These are phyloP conservation scores for Prinia subflava DNA, from an alignment of 2,113 vertebrate genomes.

Conservation along the genomic window DNA sequence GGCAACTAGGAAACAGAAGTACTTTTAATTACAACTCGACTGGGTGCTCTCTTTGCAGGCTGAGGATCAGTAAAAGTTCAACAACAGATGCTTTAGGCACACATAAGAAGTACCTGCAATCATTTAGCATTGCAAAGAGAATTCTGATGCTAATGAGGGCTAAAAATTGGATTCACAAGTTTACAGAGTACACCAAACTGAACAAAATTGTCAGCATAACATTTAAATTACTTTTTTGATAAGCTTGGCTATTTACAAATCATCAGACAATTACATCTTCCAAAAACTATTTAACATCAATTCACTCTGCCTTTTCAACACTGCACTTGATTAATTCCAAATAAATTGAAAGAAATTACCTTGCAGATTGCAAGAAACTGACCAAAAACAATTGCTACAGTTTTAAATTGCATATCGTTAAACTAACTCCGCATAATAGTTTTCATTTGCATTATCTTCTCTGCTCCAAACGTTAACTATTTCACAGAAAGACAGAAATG, in stretches of 20 bases:
- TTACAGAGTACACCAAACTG: slow-evolving; percentile 76
- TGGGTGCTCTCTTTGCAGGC: not conserved
- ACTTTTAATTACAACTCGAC: not conserved
- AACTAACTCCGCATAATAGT: slow-evolving; percentile 52
- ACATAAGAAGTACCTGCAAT: slow-evolving; percentile 33
- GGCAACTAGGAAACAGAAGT: not conserved
- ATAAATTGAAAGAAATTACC: slow-evolving; percentile 84
- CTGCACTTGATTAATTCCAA: slow-evolving; percentile 81
- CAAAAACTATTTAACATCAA: slow-evolving; percentile 85
- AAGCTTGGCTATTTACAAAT: slow-evolving; percentile 84
- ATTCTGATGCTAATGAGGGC: slow-evolving; percentile 72
- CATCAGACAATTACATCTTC: slow-evolving; percentile 86
- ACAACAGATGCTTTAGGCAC: not conserved
- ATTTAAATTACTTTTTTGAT: slow-evolving; percentile 84
- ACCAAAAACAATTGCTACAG: slow-evolving; percentile 73
- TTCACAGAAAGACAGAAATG: not conserved
- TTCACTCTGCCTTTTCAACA: slow-evolving; percentile 81
- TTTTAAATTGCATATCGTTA: slow-evolving; percentile 67
- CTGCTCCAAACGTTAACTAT: slow-evolving; percentile 37
- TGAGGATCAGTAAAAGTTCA: slow-evolving; percentile 59
- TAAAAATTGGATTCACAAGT: slow-evolving; percentile 75
- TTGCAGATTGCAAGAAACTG: slow-evolving; percentile 78
- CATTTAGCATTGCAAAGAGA: slow-evolving; percentile 67
- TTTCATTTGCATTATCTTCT: slow-evolving; percentile 43
- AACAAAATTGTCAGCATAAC: slow-evolving; percentile 80